A percentile compares a stretch with the other conserved stretches of the same genome.
These are phyloP conservation scores for Bimastos eiseni DNA, from an alignment of 2,888 invertebrate genomes.

Conservation along the genomic window DNA sequence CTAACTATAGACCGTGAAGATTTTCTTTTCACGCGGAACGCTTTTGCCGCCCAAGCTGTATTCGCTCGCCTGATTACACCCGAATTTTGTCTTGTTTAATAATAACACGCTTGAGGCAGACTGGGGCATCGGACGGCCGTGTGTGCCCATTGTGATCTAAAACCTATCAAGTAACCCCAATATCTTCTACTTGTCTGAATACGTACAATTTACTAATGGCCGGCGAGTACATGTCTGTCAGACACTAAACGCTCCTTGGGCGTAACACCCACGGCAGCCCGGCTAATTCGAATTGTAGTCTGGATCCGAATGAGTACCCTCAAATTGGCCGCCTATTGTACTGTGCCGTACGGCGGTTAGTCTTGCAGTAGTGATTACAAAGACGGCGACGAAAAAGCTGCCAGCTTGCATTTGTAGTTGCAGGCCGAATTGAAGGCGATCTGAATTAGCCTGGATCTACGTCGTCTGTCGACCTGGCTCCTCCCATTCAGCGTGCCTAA, in stretches of 20 bases:
- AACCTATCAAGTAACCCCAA: slow-evolving; percentile 13
- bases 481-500: slow-evolving; percentile 6
- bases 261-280: neutral
- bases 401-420: slow-evolving; percentile 13
- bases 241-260: slow-evolving; percentile 1
- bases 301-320: neutral
- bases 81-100: slow-evolving; percentile 13
- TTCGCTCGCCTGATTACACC: neutral
- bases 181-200: slow-evolving; percentile 13
- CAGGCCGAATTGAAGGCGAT: neutral
- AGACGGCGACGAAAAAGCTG: slow-evolving; percentile 13
- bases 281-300: slow-evolving; percentile 2
- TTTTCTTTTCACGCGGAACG: neutral
- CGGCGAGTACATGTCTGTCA: slow-evolving; percentile 13
- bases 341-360: neutral
- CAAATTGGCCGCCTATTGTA: slow-evolving; percentile 13
- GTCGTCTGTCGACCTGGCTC: neutral
- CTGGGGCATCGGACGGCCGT: neutral
- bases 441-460: neutral
- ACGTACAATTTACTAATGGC: slow-evolving; percentile 13
- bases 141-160: neutral
- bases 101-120: slow-evolving; percentile 13
- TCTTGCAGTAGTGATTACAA: slow-evolving; percentile 6
- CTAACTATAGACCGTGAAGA: neutral
- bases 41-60: neutral